phyloP scores from a whole-genome alignment of 2,888 invertebrate species.

The Fragum fragum region DNA sequence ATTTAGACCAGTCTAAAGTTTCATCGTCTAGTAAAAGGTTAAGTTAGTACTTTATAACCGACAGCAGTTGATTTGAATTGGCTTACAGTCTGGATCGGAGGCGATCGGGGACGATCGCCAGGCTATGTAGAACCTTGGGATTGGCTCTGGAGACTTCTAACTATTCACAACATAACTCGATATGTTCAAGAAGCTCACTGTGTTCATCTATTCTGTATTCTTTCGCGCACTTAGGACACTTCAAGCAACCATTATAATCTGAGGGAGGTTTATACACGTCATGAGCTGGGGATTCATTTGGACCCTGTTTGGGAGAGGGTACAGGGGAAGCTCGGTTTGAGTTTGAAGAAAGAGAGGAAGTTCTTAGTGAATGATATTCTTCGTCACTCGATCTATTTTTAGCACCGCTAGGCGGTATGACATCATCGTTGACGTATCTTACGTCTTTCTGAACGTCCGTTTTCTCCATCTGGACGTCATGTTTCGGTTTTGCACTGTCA shows the following conservation, averaged over 20 bases:
- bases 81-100: background rate
- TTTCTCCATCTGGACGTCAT: slow-evolving; percentile 19
- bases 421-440: slow-evolving; percentile 20
- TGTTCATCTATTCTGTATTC: slow-evolving; percentile 75
- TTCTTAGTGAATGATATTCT: slow-evolving; percentile 44
- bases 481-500: slow-evolving; percentile 45
- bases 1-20: too few species aligned
- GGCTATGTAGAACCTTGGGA: background rate
- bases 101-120: background rate
- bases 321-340: slow-evolving; percentile 31
- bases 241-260: slow-evolving; percentile 57
- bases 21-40: too few species aligned
- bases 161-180: slow-evolving; percentile 78
- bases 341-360: slow-evolving; percentile 50
- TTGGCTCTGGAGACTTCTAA: background rate
- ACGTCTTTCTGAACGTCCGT: slow-evolving; percentile 25
- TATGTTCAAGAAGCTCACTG: slow-evolving; percentile 76
- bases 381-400: slow-evolving; percentile 34
- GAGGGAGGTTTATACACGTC: background rate
- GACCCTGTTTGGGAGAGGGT: slow-evolving; percentile 9
- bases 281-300: slow-evolving; percentile 24
- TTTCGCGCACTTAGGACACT: slow-evolving; percentile 79
- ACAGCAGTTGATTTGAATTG: too few species aligned
- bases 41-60: too few species aligned
- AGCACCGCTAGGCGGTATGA: background rate